phyloP scores from a whole-genome alignment of 1,140 invertebrate species.

The Apocrypta bakeri region DNA sequence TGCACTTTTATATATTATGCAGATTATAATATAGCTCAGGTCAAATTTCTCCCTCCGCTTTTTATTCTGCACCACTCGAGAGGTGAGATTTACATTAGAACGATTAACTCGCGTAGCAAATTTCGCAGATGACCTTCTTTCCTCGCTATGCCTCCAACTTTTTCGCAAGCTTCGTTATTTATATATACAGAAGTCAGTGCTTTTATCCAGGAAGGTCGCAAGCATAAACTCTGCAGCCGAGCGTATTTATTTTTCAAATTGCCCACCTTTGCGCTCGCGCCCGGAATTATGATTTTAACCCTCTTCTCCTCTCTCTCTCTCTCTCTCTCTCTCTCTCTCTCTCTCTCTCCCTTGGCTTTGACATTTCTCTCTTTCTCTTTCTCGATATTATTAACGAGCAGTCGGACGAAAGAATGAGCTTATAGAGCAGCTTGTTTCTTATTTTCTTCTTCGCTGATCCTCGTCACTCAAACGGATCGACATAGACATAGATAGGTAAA shows the following conservation, averaged over 20 bases:
- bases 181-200: not conserved
- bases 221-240: not conserved
- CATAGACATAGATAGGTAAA: too few species aligned
- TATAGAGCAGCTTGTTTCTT: not conserved
- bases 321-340: not conserved
- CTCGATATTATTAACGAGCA: conserved; percentile 15
- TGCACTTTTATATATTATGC: not conserved
- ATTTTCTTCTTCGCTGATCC: too few species aligned
- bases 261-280: not conserved
- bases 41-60: not conserved
- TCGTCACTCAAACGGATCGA: too few species aligned
- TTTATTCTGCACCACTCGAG: not conserved
- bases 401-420: not conserved
- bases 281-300: conserved; percentile 25
- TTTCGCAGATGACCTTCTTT: conserved; percentile 41
- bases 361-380: not conserved
- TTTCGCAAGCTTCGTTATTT: not conserved
- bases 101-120: conserved; percentile 55
- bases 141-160: not conserved
- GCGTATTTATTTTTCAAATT: conserved; percentile 49
- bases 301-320: not conserved
- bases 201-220: conserved; percentile 27
- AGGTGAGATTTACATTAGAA: conserved; percentile 57
- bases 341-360: not conserved
- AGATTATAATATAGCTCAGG: not conserved